A percentile compares a stretch with the other conserved stretches of the same genome.
Conservation (phyloP, 2,797 vertebrate genomes). For the Anniella stebbinsi region DNA sequence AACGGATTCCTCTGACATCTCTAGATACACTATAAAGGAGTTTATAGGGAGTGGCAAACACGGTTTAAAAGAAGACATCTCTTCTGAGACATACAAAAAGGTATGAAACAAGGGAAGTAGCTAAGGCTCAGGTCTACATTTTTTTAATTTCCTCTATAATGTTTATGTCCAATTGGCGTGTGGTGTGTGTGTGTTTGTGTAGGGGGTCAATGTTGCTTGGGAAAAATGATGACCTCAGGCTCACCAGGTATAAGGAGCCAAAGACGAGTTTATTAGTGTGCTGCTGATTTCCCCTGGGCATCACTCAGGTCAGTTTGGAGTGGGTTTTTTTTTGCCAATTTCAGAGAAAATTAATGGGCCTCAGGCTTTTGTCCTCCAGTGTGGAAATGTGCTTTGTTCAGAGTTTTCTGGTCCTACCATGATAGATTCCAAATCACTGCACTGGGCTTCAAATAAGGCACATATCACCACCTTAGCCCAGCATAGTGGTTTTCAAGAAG, state of each 20-base stretch:
- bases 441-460: constrained; percentile 19
- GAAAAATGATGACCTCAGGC: constrained; percentile 36
- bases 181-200: neutral
- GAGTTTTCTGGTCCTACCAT: neutral
- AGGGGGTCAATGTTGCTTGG: constrained; percentile 9
- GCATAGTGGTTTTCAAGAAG: neutral
- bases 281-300: constrained; percentile 48
- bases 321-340: constrained; percentile 36
- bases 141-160: constrained; percentile 46
- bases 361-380: constrained; percentile 3
- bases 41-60: neutral
- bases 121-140: neutral
- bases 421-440: constrained; percentile 34
- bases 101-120: neutral
- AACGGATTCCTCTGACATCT: too few species aligned
- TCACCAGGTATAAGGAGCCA: accelerated
- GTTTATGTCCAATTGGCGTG: constrained; percentile 56
- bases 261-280: constrained; percentile 37
- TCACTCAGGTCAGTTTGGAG: constrained; percentile 6
- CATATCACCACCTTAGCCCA: neutral
- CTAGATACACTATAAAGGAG: too few species aligned
- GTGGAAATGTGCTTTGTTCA: constrained; percentile 43
- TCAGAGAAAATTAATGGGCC: constrained; percentile 46
- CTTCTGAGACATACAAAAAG: neutral
- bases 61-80: too few species aligned